A percentile compares a stretch with the other conserved stretches of the same genome.
phyloP scores from a whole-genome alignment of 2,113 vertebrate species.

The Tragelaphus imberbis region DNA sequence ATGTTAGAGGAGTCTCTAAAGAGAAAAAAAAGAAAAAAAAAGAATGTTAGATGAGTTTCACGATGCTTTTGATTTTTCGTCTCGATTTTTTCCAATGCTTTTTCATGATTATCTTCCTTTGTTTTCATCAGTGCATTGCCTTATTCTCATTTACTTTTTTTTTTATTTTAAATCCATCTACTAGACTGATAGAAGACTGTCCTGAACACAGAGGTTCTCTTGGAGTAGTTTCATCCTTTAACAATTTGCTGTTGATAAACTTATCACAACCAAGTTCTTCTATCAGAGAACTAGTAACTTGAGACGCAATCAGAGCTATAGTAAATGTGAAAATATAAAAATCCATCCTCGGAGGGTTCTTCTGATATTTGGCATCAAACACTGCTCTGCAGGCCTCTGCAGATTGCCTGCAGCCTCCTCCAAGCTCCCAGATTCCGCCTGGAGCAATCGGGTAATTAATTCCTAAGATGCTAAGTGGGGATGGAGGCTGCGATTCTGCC shows the following conservation, averaged over 20 bases:
- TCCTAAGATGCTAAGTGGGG: slow-evolving; percentile 37
- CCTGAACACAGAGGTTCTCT: neutral
- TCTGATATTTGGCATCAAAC: slow-evolving; percentile 12
- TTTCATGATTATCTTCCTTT: neutral
- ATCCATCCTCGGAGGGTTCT: neutral
- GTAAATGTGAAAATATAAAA: neutral
- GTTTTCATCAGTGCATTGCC: neutral
- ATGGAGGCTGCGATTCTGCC: neutral
- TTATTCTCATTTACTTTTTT: neutral
- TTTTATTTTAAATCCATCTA: neutral
- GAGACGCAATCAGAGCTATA: neutral
- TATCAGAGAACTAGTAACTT: neutral
- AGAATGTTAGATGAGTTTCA: neutral
- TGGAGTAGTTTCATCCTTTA: neutral
- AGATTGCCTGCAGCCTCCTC: neutral
- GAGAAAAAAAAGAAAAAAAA: no score
- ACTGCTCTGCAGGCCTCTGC: neutral
- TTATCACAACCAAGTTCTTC: neutral
- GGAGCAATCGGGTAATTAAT: slow-evolving; percentile 52
- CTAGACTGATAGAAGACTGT: neutral
- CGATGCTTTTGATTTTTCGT: neutral
- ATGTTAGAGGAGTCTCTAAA: neutral
- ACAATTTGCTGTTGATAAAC: neutral
- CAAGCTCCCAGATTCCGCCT: slow-evolving; percentile 18
- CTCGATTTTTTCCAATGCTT: neutral